Base-by-base conservation (phyloP, 1,140 invertebrate species). In the Conus betulinus region DNA sequence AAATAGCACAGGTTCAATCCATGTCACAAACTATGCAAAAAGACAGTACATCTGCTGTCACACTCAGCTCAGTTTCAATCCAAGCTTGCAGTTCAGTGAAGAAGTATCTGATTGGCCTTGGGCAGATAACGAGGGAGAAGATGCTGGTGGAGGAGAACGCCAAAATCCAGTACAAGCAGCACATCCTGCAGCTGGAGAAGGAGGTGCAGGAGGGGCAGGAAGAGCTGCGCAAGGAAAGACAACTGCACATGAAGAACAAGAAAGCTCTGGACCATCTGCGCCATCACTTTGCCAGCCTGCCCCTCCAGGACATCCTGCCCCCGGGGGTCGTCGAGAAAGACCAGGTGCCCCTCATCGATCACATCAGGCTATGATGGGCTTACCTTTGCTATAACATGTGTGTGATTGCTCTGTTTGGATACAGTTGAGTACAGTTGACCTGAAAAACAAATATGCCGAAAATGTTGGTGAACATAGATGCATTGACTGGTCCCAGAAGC, bases 211-310 rank as follows among this genome's bases (percentile, higher is more conserved):
- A 91, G 55, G n/a, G 91, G 23, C 74, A 89, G 3, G 85, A 90
- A 15, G 91, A 92, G 51, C 86, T 93, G 52, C 83, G 89, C 4
- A 88, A 91, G 23, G 93, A 93, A 84, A 91, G 76, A 84, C 87
- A 91, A 74, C 71, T 90, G 17, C 91, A 93, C 84, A 27, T 51
- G 7, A 88, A 88, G 51, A 90, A 92, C 8, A 91, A 90, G 67
- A 90, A 90, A 89, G 92, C 90, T 5, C 88, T 93, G 51, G 90
- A 92, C 25, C 92, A 92, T 86, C 86, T 93, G 57, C 71, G 92
- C 25, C 85, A 91, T 52, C 93, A 93, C 89, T 93, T 93, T 84
- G 90, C 92, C 39, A 91, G 90, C 90, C 79, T 93, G n/a, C 93
- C 93, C 60, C 55, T 92, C 5, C 83, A 88, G 4, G 86, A 92